Evolutionary conservation across 2,797 vertebrate species (phyloP).

Genomic region (Mus spretus): DNA sequence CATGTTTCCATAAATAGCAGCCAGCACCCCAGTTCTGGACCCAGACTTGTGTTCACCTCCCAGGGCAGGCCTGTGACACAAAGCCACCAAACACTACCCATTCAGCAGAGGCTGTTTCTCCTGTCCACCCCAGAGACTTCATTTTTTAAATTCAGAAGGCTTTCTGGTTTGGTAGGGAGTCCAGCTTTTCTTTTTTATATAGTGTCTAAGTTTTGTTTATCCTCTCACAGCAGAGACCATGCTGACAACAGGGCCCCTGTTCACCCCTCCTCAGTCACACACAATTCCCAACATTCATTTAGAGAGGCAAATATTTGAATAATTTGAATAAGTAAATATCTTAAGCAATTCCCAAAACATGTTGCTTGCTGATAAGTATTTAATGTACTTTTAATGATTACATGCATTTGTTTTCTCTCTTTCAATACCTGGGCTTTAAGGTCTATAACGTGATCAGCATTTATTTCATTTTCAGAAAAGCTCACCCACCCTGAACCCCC

Average conservation of each 20-base stretch:
- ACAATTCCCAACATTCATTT: constrained; percentile 49
- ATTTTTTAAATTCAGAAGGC: too few species aligned
- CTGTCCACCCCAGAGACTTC: background rate
- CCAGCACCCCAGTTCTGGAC: background rate
- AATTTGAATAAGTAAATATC: constrained; percentile 62
- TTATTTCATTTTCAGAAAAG: background rate
- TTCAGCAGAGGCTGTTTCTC: background rate
- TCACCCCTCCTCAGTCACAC: background rate
- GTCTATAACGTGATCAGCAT: background rate
- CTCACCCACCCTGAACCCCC: background rate
- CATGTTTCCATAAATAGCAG: background rate
- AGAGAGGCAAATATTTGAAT: constrained; percentile 59
- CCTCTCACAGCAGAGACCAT: background rate
- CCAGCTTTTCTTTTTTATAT: background rate
- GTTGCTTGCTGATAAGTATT: constrained; percentile 57
- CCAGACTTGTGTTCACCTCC: background rate
- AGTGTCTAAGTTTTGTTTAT: background rate
- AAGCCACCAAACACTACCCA: background rate
- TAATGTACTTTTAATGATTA: background rate
- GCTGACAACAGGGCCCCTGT: background rate
- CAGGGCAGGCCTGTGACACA: fast-evolving
- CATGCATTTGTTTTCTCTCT: constrained; percentile 37
- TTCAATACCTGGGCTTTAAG: background rate
- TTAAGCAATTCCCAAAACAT: constrained; percentile 22
- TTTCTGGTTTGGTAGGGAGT: too few species aligned